Conservation (phyloP, 1,140 invertebrate species). For the Drosophila miranda region DNA sequence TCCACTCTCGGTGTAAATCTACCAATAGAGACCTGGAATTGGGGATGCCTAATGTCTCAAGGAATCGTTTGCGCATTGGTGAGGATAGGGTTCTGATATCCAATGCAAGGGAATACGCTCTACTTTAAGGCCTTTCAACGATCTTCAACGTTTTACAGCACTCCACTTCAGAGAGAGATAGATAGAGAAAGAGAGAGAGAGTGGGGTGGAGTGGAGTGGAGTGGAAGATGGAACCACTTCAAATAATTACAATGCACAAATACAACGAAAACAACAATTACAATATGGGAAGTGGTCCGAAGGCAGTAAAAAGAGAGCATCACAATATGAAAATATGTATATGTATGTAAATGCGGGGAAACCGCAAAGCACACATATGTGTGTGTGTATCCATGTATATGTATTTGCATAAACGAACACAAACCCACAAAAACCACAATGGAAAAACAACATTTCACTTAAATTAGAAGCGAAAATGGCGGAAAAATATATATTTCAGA, state of each 20-base stretch:
- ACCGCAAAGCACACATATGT: constrained; percentile 39
- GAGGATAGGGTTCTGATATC: no score
- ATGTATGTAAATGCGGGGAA: constrained; percentile 50
- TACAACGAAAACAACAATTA: constrained; percentile 22
- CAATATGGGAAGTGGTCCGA: constrained; percentile 45
- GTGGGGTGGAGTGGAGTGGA: background rate
- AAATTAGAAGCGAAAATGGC: constrained; percentile 73
- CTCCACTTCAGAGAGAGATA: background rate
- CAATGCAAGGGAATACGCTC: no score
- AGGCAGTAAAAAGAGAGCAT: constrained; percentile 34
- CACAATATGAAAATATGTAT: constrained; percentile 55
- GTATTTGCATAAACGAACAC: no score
- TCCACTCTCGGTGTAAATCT: no score
- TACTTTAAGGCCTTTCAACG: constrained; percentile 27
- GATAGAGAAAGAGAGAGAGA: background rate
- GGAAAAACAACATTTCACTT: constrained; percentile 61
- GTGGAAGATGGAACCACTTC: constrained; percentile 47
- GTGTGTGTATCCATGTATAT: constrained; percentile 13
- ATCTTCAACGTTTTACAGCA: constrained; percentile 22
- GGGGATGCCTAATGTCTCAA: no score
- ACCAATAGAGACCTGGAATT: no score
- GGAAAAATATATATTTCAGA: constrained; percentile 63
- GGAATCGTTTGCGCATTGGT: no score
- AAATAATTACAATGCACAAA: constrained; percentile 72
- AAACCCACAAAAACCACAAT: constrained; percentile 36